These are phyloP conservation scores for Calcarius lapponicus DNA, from an alignment of 2,797 vertebrate species.

Conservation along the genomic window DNA sequence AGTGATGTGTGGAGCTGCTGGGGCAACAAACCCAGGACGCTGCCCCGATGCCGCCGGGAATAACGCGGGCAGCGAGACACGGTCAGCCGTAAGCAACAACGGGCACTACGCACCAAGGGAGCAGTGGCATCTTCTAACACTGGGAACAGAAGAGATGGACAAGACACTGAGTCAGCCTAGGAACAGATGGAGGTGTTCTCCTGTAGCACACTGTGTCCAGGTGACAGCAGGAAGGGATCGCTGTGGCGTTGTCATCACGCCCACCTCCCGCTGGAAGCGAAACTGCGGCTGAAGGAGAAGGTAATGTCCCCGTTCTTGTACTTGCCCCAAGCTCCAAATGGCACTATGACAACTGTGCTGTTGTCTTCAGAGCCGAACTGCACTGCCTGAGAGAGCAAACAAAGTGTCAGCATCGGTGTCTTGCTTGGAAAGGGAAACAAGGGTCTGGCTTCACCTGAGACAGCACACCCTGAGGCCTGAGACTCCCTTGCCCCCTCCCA, in stretches of 20 bases:
- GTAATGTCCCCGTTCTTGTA: conserved; percentile 85
- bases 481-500: neutral
- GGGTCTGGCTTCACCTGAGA: neutral
- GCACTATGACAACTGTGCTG: conserved; percentile 91
- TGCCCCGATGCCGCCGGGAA: neutral
- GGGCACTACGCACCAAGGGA: neutral
- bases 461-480: fast-evolving
- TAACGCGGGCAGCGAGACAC: neutral
- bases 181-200: conserved; percentile 19
- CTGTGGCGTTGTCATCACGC: conserved; percentile 74
- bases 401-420: neutral
- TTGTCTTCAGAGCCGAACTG: conserved; percentile 98
- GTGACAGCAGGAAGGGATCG: neutral
- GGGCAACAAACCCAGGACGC: neutral
- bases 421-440: neutral
- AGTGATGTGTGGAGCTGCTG: neutral
- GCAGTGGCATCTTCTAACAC: conserved; percentile 14
- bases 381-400: conserved; percentile 79
- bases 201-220: neutral
- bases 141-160: conserved; percentile 6
- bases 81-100: neutral
- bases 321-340: conserved; percentile 96
- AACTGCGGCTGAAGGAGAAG: conserved; percentile 96
- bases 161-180: neutral
- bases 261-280: conserved; percentile 94